phyloP scores from a whole-genome alignment of 2,113 vertebrate genomes.

The Strigops habroptila region DNA sequence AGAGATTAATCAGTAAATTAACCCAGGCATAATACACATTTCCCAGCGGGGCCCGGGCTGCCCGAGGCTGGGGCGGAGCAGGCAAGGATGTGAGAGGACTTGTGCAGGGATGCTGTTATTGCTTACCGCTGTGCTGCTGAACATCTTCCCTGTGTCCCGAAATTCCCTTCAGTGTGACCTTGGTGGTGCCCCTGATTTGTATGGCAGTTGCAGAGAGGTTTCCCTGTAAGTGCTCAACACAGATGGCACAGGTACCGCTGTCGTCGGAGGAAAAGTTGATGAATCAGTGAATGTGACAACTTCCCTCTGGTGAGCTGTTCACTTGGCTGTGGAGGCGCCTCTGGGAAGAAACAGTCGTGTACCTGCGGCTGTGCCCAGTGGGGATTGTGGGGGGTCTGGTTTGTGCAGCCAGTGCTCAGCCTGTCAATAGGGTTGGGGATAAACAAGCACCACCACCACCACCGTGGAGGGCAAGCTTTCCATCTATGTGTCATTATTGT shows the following conservation, averaged over 20 bases:
- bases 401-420: background rate
- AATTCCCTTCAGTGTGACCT: slow-evolving; percentile 80
- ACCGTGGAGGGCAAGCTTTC: background rate
- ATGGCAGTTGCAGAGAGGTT: slow-evolving; percentile 83
- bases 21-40: slow-evolving; percentile 98
- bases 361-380: background rate
- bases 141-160: slow-evolving; percentile 83
- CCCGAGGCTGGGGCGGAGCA: slow-evolving; percentile 78
- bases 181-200: slow-evolving; percentile 90
- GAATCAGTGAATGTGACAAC: slow-evolving; percentile 75
- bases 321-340: background rate
- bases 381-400: rapidly evolving
- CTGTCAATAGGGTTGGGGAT: background rate
- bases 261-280: slow-evolving; percentile 66
- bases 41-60: slow-evolving; percentile 88
- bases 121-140: slow-evolving; percentile 67
- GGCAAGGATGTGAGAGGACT: slow-evolving; percentile 74
- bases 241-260: slow-evolving; percentile 85
- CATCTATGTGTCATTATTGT: rapidly evolving
- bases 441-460: background rate
- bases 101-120: slow-evolving; percentile 74
- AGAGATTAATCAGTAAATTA: slow-evolving; percentile 99
- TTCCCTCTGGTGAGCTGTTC: slow-evolving; percentile 60
- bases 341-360: background rate
- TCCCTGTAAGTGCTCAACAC: slow-evolving; percentile 79